A percentile compares a stretch with the other conserved stretches of the same genome.
Conservation (phyloP, 2,113 vertebrate species). For the Desmodus rotundus region DNA sequence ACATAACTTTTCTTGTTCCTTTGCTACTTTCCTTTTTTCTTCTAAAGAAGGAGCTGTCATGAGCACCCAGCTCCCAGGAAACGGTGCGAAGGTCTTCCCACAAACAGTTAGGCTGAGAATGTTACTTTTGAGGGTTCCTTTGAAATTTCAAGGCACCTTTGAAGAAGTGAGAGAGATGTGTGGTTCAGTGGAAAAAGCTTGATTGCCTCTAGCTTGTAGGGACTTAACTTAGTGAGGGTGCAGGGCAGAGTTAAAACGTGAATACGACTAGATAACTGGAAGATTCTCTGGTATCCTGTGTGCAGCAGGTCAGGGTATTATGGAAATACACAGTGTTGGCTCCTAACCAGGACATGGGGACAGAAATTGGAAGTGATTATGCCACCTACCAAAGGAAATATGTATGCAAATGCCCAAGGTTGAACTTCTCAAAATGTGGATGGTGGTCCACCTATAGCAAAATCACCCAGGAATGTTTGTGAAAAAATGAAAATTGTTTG, state of each 20-base stretch:
- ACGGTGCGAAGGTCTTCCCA: background rate
- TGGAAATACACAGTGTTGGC: background rate
- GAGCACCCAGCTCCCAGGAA: background rate
- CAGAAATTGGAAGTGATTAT: background rate
- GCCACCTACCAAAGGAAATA: background rate
- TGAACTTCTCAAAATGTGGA: background rate
- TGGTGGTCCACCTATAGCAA: background rate
- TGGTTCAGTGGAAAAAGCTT: background rate
- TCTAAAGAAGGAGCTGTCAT: background rate
- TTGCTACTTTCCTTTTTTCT: background rate
- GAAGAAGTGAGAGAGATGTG: background rate
- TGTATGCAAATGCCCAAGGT: accelerated
- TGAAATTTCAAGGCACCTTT: background rate
- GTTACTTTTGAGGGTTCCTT: background rate
- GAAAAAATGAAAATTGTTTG: background rate
- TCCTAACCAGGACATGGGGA: background rate
- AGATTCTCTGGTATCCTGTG: background rate
- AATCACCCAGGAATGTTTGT: background rate
- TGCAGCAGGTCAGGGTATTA: background rate
- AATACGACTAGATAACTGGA: background rate
- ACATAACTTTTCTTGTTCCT: background rate
- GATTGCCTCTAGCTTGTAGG: background rate
- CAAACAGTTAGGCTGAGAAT: background rate
- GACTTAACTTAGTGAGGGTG: background rate
- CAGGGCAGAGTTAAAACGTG: background rate